phyloP scores from a whole-genome alignment of 37 sponge, comb jelly and placozoan genomes.

The Oscarella lobularis region DNA sequence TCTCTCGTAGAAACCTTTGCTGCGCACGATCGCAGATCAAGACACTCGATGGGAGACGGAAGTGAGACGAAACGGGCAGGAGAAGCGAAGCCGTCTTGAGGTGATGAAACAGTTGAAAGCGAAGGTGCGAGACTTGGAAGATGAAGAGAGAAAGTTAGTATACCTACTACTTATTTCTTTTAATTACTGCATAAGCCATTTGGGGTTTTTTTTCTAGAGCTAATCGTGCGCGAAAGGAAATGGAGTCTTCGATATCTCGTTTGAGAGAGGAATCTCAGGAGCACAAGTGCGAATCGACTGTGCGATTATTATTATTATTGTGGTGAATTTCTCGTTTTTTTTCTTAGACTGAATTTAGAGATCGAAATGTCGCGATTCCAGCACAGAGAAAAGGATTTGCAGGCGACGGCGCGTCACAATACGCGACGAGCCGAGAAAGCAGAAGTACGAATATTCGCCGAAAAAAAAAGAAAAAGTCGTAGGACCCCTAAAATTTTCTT shows the following conservation, averaged over 20 bases:
- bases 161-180: too few relatives aligned
- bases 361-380: background rate
- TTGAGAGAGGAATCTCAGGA: background rate
- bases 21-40: background rate
- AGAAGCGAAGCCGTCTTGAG: background rate
- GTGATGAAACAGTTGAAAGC: background rate
- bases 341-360: background rate
- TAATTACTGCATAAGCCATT: too few relatives aligned
- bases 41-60: background rate
- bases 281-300: background rate
- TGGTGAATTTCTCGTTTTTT: too few relatives aligned
- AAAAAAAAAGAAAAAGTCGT: too few relatives aligned
- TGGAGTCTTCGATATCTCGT: background rate
- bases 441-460: background rate
- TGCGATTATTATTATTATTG: too few relatives aligned
- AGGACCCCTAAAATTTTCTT: too few relatives aligned
- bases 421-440: background rate
- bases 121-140: background rate
- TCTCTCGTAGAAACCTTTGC: background rate
- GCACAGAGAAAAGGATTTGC: conserved; percentile 3
- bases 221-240: background rate
- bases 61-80: background rate
- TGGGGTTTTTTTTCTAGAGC: background rate
- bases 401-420: background rate
- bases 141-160: background rate